Conservation (phyloP, 2,888 invertebrate genomes). For the Pyrgus malvae region DNA sequence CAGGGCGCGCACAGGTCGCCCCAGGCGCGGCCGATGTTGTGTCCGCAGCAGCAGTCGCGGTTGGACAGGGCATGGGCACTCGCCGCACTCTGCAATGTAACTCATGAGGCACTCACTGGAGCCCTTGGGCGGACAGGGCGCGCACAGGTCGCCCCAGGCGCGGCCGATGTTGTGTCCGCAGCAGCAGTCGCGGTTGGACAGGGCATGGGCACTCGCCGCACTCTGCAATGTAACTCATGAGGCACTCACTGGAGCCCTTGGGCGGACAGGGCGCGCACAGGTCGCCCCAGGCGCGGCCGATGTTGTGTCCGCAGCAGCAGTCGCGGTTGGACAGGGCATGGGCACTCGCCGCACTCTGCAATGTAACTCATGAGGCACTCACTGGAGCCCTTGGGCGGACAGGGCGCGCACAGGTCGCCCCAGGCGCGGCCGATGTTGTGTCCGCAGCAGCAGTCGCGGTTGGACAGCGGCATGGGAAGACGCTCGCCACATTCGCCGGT, state of each 20-base stretch:
- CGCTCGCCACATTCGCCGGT: conserved; percentile 87
- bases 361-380: conserved; percentile 37
- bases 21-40: too few relatives aligned
- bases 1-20: conserved; percentile 89
- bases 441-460: conserved; percentile 93
- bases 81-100: too few relatives aligned
- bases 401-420: conserved; percentile 89
- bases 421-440: conserved; percentile 93
- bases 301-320: conserved; percentile 93
- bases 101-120: conserved; percentile 60
- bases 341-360: conserved; percentile 86
- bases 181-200: conserved; percentile 92
- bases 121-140: conserved; percentile 85
- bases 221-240: conserved; percentile 51
- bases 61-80: too few relatives aligned
- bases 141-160: conserved; percentile 91
- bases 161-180: conserved; percentile 93
- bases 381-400: conserved; percentile 82
- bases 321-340: conserved; percentile 89
- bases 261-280: conserved; percentile 89
- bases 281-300: conserved; percentile 93
- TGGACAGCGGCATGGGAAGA: conserved; percentile 86
- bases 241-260: conserved; percentile 58
- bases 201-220: conserved; percentile 87
- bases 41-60: too few relatives aligned